These are phyloP conservation scores for Calameuta idolon DNA, from an alignment of 2,888 invertebrate species.

Conservation along the genomic window DNA sequence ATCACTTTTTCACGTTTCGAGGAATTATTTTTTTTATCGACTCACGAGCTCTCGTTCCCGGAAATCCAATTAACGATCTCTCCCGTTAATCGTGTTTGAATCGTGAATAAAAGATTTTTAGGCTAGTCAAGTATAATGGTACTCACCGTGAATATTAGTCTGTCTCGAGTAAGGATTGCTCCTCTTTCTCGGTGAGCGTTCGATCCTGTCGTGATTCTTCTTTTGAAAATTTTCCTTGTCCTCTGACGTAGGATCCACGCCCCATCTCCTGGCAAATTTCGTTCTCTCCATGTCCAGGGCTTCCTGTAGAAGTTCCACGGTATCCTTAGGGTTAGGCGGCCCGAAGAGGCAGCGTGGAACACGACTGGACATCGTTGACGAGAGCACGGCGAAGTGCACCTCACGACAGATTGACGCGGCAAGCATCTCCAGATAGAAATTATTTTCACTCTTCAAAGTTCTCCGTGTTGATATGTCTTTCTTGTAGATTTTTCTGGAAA, in stretches of 20 bases:
- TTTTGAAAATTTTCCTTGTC: constrained; percentile 58
- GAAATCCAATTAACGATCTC: not conserved
- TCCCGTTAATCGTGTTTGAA: not conserved
- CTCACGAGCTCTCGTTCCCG: not conserved
- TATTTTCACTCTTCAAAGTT: not conserved
- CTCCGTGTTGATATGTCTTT: not conserved
- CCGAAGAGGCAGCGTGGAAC: constrained; percentile 72
- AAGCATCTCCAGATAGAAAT: constrained; percentile 45
- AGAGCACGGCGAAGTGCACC: constrained; percentile 55
- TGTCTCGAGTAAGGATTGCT: constrained; percentile 56
- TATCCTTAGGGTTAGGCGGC: constrained; percentile 72
- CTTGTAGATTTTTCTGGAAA: not conserved
- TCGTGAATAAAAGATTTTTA: not conserved
- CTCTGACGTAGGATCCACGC: constrained; percentile 68
- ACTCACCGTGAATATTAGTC: constrained; percentile 61
- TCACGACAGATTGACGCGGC: constrained; percentile 59
- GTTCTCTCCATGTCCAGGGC: constrained; percentile 72
- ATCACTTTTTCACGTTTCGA: not conserved
- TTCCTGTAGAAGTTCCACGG: constrained; percentile 72
- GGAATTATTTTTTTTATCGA: not conserved
- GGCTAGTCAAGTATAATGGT: not conserved
- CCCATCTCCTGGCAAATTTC: constrained; percentile 73
- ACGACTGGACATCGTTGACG: constrained; percentile 50
- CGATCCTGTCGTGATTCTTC: constrained; percentile 41
- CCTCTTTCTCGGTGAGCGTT: constrained; percentile 50